Evolutionary conservation across 2,113 vertebrate species (phyloP).

Genomic region (Ellobius talpinus): DNA sequence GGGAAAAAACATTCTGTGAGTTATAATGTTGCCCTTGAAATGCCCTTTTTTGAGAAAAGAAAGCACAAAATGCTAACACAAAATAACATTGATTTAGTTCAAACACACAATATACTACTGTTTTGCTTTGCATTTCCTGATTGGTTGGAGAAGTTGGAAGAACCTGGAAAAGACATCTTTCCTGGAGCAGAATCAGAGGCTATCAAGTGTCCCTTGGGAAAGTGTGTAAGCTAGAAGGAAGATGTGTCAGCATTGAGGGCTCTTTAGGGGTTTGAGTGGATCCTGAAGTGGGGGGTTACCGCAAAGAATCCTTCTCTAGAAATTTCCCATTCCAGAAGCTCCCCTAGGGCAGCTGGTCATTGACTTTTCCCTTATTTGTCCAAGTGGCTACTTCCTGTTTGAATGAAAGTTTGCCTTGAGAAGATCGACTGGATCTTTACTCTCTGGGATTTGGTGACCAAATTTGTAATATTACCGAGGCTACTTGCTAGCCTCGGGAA

Average conservation of each 20-base stretch:
- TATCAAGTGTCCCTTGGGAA: not conserved
- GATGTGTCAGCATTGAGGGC: not conserved
- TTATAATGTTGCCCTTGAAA: not conserved
- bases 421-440: not conserved
- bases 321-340: not conserved
- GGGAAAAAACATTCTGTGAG: not conserved
- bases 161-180: constrained; percentile 9
- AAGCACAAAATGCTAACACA: not conserved
- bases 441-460: not conserved
- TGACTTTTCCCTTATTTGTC: constrained; percentile 10
- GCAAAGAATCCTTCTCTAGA: not conserved
- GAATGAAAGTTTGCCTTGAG: not conserved
- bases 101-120: not conserved
- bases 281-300: not conserved
- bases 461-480: not conserved
- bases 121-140: constrained; percentile 7
- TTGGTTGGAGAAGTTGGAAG: constrained; percentile 22
- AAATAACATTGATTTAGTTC: not conserved
- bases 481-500: not conserved
- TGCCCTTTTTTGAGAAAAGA: constrained; percentile 24
- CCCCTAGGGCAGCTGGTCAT: not conserved
- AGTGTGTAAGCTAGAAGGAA: not conserved
- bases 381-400: not conserved
- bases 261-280: constrained; percentile 37
- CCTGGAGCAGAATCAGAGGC: not conserved